phyloP scores from a whole-genome alignment of 2,888 invertebrate genomes.

The Nasonovia ribisnigri region DNA sequence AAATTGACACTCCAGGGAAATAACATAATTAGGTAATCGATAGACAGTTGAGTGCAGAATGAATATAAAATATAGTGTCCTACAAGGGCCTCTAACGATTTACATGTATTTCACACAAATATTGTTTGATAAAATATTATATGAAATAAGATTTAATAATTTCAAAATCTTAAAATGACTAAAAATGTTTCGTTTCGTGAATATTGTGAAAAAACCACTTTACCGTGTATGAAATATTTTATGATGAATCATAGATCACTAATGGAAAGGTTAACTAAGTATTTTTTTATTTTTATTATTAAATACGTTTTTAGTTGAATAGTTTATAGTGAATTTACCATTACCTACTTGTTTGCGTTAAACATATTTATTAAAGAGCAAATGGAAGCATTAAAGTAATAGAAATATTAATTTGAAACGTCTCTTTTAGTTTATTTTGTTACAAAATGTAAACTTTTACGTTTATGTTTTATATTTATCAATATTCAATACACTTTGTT shows the following conservation, averaged over 20 bases:
- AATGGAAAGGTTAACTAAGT: not conserved
- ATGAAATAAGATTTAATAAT: not conserved
- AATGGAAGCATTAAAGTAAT: not conserved
- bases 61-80: not conserved
- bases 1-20: not conserved
- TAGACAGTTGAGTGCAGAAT: not conserved
- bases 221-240: not conserved
- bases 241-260: not conserved
- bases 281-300: not conserved
- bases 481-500: too few relatives aligned
- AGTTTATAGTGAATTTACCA: not conserved
- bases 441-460: not conserved
- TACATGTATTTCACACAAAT: not conserved
- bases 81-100: not conserved
- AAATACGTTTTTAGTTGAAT: not conserved
- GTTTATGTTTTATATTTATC: not conserved
- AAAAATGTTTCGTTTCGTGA: not conserved
- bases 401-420: not conserved
- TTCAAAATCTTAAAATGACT: not conserved
- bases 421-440: not conserved
- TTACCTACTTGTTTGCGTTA: not conserved
- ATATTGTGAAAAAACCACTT: slow-evolving; percentile 18
- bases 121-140: not conserved
- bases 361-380: too few relatives aligned
- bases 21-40: not conserved